Conservation (phyloP, 2,797 vertebrate species). For the Syncerus caffer region DNA sequence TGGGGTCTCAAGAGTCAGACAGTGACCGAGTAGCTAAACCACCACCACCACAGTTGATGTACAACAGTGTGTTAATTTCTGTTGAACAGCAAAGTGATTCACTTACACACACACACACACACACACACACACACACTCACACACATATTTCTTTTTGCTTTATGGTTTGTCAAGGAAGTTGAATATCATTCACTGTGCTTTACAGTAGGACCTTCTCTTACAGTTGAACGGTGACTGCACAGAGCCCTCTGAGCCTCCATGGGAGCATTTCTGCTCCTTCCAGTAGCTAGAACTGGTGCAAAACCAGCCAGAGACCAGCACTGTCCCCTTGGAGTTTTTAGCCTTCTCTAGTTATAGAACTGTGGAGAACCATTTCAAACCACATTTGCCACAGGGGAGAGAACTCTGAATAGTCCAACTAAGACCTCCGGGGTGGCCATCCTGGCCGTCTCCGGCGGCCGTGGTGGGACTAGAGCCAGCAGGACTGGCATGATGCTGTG, state of each 20-base stretch:
- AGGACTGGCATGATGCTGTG: rapidly evolving
- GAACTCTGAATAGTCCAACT: not conserved
- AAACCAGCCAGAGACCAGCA: not conserved
- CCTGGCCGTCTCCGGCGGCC: not conserved
- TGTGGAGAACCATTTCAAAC: not conserved
- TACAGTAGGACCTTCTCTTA: not conserved
- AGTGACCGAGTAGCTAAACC: not conserved
- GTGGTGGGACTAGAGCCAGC: not conserved
- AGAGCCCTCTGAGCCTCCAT: not conserved
- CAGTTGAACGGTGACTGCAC: not conserved
- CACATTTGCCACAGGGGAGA: not conserved
- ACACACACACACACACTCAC: not conserved
- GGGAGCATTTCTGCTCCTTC: not conserved
- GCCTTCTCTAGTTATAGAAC: not conserved
- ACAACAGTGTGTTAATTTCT: not conserved
- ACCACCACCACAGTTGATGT: not conserved
- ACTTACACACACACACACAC: no score
- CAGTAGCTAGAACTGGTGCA: not conserved
- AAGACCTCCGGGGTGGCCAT: not conserved
- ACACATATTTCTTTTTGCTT: not conserved
- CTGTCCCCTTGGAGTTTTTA: not conserved
- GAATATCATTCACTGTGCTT: not conserved
- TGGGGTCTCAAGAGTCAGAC: not conserved
- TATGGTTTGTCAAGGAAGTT: not conserved
- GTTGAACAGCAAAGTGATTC: not conserved